Evolutionary conservation across 2,888 invertebrate species (phyloP), one percentile per base, ranked within the genome.

Genomic region (Carterocephalus palaemon): DNA sequence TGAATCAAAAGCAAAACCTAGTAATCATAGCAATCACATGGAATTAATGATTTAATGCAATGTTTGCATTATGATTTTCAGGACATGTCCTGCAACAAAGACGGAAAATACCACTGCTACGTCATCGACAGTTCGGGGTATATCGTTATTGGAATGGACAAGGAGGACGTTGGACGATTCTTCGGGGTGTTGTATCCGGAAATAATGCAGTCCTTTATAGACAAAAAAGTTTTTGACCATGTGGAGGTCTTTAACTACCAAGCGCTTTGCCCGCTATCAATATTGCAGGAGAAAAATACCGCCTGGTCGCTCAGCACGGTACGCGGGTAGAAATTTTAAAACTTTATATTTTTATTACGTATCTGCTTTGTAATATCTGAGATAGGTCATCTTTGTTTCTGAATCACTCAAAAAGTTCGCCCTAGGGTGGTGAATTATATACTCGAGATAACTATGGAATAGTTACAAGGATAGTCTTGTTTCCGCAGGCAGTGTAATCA

Each of bases 51-150:
- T n/a, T n/a, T n/a, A n/a, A 15, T 28, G 15, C 0, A 15, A 28
- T 15, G 7, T 15, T 28, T 2, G 1, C n/a, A 9, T 2, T 5
- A 8, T 16, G 2, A 7, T 41, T 57, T 47, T 22, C 58, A 84
- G 82, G 75, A 72, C 9, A 61, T 79, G 64, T 86, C 55, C 59
- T 90, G 89, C 46, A 64, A 70, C 19, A 84, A 88, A n/a, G 88
- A 89, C 16, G 51, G 59, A 3, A 85, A 88, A 29, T 85, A 92
- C 54, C 92, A 93, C 52, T 98, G 97, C 67, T 97, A 93, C 70
- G 88, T 98, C n/a, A 88, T 98, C 26, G 98, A 98, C 70, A 94
- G 93, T 70, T 95, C 96, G 60, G 98, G 96, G 0, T 98, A 96
- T 70, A 88, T 96, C 4, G 89, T 97, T 1, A 84, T 95, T 5